A percentile compares a stretch with the other conserved stretches of the same genome.
Evolutionary conservation across 2,888 invertebrate species (phyloP).

Genomic region (Sesia apiformis): DNA sequence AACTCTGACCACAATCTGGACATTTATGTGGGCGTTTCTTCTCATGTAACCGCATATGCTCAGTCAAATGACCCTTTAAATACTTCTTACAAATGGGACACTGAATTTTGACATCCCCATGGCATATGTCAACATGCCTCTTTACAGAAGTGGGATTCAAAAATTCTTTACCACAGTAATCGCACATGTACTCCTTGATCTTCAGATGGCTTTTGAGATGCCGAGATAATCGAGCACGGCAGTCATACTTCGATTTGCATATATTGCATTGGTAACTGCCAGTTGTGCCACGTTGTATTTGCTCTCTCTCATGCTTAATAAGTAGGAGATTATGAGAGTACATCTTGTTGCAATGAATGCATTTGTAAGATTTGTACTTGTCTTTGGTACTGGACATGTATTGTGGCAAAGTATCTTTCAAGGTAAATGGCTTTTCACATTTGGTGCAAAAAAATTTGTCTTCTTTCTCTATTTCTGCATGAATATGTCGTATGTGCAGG

Average conservation of each 20-base stretch:
- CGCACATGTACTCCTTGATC: conserved; percentile 84
- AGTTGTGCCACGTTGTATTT: conserved; percentile 81
- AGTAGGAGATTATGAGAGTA: conserved; percentile 38
- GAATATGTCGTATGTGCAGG: conserved; percentile 76
- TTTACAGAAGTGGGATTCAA: conserved; percentile 82
- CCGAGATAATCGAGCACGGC: conserved; percentile 75
- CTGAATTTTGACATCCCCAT: conserved; percentile 83
- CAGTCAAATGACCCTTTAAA: conserved; percentile 86
- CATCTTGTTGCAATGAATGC: conserved; percentile 75
- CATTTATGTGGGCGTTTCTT: conserved; percentile 86
- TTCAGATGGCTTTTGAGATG: conserved; percentile 83
- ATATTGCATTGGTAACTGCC: conserved; percentile 81
- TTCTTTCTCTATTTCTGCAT: conserved; percentile 47
- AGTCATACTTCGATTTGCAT: conserved; percentile 82
- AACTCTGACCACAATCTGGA: conserved; percentile 83
- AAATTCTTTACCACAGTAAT: conserved; percentile 86
- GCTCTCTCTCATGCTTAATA: conserved; percentile 82
- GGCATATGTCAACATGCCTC: conserved; percentile 84
- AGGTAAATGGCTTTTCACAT: conserved; percentile 83
- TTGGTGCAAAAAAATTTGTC: conserved; percentile 79
- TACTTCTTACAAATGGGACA: conserved; percentile 88
- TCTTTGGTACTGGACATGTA: conserved; percentile 85
- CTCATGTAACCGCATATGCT: conserved; percentile 87
- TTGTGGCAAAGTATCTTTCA: conserved; percentile 82
- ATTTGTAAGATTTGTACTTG: conserved; percentile 70